Percentiles rank a stretch among this genome's conserved stretches.
phyloP scores from a whole-genome alignment of 1,140 invertebrate species.

The Antheraea pernyi region DNA sequence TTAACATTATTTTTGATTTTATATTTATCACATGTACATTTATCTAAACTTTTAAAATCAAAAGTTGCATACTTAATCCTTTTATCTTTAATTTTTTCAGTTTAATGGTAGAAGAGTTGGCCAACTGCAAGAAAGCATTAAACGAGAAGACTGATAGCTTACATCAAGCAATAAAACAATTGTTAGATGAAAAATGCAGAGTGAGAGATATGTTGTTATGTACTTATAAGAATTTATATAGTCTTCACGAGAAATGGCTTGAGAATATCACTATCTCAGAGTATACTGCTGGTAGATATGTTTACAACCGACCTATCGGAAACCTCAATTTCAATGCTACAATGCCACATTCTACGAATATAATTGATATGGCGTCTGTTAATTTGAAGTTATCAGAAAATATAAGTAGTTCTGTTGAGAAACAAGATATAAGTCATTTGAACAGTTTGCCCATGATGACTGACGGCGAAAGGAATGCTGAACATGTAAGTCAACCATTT shows the following conservation, averaged over 20 bases:
- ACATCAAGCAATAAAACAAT: constrained; percentile 85
- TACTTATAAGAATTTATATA: constrained; percentile 83
- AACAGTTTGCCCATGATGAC: constrained; percentile 57
- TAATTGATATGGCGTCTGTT: constrained; percentile 68
- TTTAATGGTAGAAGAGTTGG: constrained; percentile 94
- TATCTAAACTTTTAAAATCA: no score
- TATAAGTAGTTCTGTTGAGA: constrained; percentile 64
- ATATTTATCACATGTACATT: no score
- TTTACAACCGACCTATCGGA: constrained; percentile 65
- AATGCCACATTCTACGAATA: constrained; percentile 69
- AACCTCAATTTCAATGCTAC: constrained; percentile 70
- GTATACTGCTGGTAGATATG: constrained; percentile 52
- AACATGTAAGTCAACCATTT: constrained; percentile 49
- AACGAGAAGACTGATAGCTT: constrained; percentile 88
- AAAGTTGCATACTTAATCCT: no score
- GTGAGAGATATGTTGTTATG: constrained; percentile 85
- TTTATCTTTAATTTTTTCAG: constrained; percentile 67
- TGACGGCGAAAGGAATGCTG: constrained; percentile 69
- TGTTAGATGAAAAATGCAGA: constrained; percentile 87
- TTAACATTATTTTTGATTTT: no score
- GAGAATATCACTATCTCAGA: constrained; percentile 69
- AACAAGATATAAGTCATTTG: constrained; percentile 64
- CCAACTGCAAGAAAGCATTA: constrained; percentile 89
- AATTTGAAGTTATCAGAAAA: constrained; percentile 76
- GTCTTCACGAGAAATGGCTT: constrained; percentile 74